Evolutionary conservation across 1,140 invertebrate species (phyloP), one percentile per base, ranked within the genome.

Genomic region (Carposina sasakii): DNA sequence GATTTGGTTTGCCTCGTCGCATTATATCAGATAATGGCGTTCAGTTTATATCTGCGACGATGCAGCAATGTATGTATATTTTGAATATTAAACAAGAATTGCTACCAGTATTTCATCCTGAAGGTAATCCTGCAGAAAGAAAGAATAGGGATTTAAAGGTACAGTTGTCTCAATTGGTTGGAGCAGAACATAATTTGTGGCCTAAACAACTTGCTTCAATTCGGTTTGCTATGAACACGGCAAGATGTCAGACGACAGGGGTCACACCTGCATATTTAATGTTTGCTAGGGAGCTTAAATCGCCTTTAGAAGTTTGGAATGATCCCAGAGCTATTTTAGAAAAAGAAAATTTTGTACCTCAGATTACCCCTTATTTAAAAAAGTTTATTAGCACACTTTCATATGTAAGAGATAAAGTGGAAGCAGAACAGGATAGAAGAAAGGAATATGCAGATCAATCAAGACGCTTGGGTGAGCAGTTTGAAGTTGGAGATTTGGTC

Each of bases 191-290:
- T 31, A 17, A 16, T 15, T 34, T 28, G 9, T 64, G 61, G 61
- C 47, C 61, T 5, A 40, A 57, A 19, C 28, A 36, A 16, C 31
- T 64, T 8, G 23, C 54, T 8, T 8, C 39, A 4, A 45, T 64
- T 1, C 48, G 61, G 13, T 61, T 61, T n/a, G 49, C 55, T 0
- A 4, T 61, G 23, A 60, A 64, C 69, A 36, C 65, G 48, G 31
- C 67, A 53, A 12, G n/a, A 54, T 63, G 43, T 40, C 61, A 63
- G 33, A 58, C 72, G 16, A 62, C 57, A 5, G 61, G 59, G 1
- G 52, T 20, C 2, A 54, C 63, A n/a, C 77, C 85, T 0, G 81
- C 83, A 10, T n/a, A n/a, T n/a, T n/a, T n/a, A n/a, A n/a, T n/a
- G n/a, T 73, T 72, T 46, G 63, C 47, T 9, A 40, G 67, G n/a